Evolutionary conservation across 2,888 invertebrate species (phyloP), one percentile per base, ranked within the genome.

Genomic region (Drosophila yooni): DNA sequence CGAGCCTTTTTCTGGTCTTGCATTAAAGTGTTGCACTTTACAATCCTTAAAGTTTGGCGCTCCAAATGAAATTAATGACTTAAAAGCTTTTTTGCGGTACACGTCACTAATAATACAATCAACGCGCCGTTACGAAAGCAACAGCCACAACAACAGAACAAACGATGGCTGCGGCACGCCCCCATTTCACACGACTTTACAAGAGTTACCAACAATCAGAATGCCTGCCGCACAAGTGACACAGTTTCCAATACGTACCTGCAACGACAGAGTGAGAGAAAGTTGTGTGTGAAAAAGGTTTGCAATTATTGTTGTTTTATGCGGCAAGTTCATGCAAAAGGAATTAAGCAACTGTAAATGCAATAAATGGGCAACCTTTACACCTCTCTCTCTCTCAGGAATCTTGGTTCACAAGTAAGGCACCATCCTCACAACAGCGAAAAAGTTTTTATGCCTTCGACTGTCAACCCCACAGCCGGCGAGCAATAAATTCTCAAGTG

Each of bases 71-170:
- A 82, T 89, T 91, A 91, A 91, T 91, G 89, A 87, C 87, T 91
- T 91, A 91, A 91, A 91, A 91, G 91, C 91, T 90, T 91, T 91
- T 91, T 82, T 91, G 88, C 82, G 90, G 91, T 90, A 81, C 84
- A 87, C 87, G 89, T 91, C 89, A 83, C 77, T 88, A 83, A 83
- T 83, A 88, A 83, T 79, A 88, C 81, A 83, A 89, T 89, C 85
- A 85, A 85, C 81, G 81, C 82, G 75, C 73, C 71, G 74, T 74
- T 76, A 51, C 77, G 69, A 69, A 62, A 75, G 52, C 59, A 59
- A 7, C 51, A 46, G n/a, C 54, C 61, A 50, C 27, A 38, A 31
- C 54, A 61, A 27, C 51, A 71, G 48, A 70, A 48, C 46, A 51
- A 53, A 40, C 64, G 50, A 29, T 27, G 61, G 57, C 63, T 61